Base-by-base conservation (phyloP, 2,888 invertebrate genomes). In the Mellilla xanthometata region DNA sequence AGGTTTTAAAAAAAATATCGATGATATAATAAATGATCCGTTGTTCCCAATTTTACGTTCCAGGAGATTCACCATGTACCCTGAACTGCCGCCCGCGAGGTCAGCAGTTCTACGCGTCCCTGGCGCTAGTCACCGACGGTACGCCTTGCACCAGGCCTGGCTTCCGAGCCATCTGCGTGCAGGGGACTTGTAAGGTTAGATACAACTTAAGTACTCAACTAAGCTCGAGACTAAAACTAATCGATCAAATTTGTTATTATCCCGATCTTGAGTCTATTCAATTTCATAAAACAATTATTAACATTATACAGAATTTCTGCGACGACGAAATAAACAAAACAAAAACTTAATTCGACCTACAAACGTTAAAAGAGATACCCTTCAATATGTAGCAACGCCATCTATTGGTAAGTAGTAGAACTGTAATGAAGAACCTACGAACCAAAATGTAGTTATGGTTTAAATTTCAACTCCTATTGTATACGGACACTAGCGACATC, bases 1-100 rank as follows among this genome's bases (percentile, higher is more conserved):
- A n/a, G n/a, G n/a, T n/a, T n/a, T n/a, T n/a, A n/a, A n/a, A n/a
- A n/a, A n/a, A n/a, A n/a, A n/a, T n/a, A n/a, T n/a, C n/a, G n/a
- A n/a, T n/a, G n/a, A n/a, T n/a, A n/a, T n/a, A n/a, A n/a, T n/a
- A n/a, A n/a, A n/a, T n/a, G n/a, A n/a, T n/a, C n/a, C n/a, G n/a
- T n/a, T n/a, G n/a, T n/a, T n/a, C n/a, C n/a, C n/a, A n/a, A n/a
- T n/a, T n/a, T n/a, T n/a, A 22, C 23, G 10, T 68, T 66, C 1
- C 58, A 90, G 90, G 85, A n/a, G 82, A 87, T 44, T 77, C 86
- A 2, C 90, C 95, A 38, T 96, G 96, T 71, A 94, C 94, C 51
- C 90, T 96, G 38, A 96, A 96, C 82, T 96, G 96, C 72, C 92
- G 95, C 49, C 95, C 96, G 0, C 86, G 93, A 30, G 96, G 96